Base-by-base conservation (phyloP, 2,888 invertebrate genomes). In the Drosophila ezoana region DNA sequence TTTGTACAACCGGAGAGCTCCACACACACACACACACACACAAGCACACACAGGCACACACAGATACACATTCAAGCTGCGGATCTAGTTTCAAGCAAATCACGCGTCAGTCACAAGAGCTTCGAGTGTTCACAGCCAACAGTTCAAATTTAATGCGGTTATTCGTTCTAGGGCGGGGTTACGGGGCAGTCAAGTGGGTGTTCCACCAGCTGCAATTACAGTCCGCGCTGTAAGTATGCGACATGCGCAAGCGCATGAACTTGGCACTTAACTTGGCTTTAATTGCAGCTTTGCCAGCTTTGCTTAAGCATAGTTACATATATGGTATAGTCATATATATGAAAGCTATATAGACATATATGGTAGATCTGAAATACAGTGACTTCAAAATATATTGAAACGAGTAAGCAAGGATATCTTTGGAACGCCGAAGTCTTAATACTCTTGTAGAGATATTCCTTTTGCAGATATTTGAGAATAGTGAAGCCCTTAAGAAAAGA, bases 211-310 rank as follows among this genome's bases (percentile, higher is more conserved):
- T 33, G 44, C 35, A 64, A 28, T 70, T 45, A 49, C 53, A 70
- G 52, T 64, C 51, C 8, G 52, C 32, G 45, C 9, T 53, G 54
- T 16, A 16, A 54, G 14, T 54, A 9, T 37, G 33, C 28, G 49
- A 40, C 49, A 43, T 23, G 14, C 77, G 63, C 76, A 65, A 63
- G 77, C 79, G 76, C 71, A 59, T 85, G 85, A 81, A 85, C 85
- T 81, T 81, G 82, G 65, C 81, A 71, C 52, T 76, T 71, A 38
- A 58, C 44, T 68, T 61, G 52, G 47, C 67, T 44, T 35, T 49
- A 58, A 64, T 40, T 58, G 59, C 10, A 48, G 40, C 0, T 59
- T 58, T 53, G 35, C 8, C 20, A 37, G n/a, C 28, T 32, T 9
- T 16, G 16, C 6, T 14, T 23, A 3, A 14, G 4, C 8, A 57